Conservation (phyloP, 2,797 vertebrate genomes). For the Ctenochaetus hawaiiensis region DNA sequence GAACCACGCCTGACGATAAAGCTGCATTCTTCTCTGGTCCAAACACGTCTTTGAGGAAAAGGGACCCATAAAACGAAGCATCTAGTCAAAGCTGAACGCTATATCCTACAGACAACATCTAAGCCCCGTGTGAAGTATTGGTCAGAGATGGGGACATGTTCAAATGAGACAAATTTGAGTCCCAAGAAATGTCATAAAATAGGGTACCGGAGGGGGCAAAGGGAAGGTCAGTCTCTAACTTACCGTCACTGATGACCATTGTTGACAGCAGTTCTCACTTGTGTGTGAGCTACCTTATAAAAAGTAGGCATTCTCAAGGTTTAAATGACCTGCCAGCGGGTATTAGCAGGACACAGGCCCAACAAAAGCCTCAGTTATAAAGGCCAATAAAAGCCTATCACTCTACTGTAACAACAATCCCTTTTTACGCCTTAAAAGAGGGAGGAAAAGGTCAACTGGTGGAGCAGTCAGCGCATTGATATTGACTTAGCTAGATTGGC, state of each 20-base stretch:
- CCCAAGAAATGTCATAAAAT: conserved; percentile 54
- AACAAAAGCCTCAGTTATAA: conserved; percentile 85
- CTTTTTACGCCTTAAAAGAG: conserved; percentile 80
- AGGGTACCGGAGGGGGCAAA: conserved; percentile 48
- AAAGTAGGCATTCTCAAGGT: conserved; percentile 81
- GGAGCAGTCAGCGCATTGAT: conserved; percentile 82
- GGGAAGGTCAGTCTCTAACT: conserved; percentile 80
- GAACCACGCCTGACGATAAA: conserved; percentile 69
- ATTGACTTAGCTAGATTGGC: conserved; percentile 85
- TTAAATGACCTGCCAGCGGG: conserved; percentile 84
- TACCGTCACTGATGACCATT: conserved; percentile 77
- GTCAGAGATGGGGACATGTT: conserved; percentile 10
- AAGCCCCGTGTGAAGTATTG: neutral
- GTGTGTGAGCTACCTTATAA: conserved; percentile 84
- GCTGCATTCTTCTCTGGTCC: conserved; percentile 79
- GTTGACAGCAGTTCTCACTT: conserved; percentile 73
- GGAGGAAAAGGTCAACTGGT: conserved; percentile 84
- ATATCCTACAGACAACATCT: neutral
- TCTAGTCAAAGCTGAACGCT: conserved; percentile 13
- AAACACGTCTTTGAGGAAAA: conserved; percentile 64
- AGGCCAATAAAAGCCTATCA: conserved; percentile 85
- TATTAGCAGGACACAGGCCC: conserved; percentile 85
- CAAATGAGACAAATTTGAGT: conserved; percentile 35
- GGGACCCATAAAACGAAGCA: conserved; percentile 57
- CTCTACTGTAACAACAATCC: conserved; percentile 86